A percentile compares a stretch with the other conserved stretches of the same genome.
Evolutionary conservation across 2,888 invertebrate species (phyloP).

Genomic region (Metallyticus violacea): DNA sequence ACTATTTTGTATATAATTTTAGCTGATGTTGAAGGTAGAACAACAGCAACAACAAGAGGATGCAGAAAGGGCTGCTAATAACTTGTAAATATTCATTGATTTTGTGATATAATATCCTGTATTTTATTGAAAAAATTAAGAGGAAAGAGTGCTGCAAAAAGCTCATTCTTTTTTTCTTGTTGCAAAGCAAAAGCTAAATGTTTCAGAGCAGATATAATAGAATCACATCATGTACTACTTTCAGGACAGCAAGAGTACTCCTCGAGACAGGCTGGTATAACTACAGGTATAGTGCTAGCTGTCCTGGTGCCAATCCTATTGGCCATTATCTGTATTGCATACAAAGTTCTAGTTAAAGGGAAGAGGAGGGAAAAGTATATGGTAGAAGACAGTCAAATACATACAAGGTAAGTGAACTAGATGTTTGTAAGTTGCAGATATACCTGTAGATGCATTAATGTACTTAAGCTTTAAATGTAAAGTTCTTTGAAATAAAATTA

Average conservation of each 20-base stretch:
- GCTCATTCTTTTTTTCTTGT: not conserved
- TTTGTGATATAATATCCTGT: not conserved
- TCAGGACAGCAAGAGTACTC: slow-evolving; percentile 78
- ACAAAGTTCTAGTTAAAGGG: slow-evolving; percentile 1
- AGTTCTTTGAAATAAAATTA: no score
- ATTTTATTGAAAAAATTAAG: not conserved
- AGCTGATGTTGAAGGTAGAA: no score
- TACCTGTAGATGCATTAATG: no score
- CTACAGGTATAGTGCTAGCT: slow-evolving; percentile 73
- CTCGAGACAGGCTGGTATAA: slow-evolving; percentile 69
- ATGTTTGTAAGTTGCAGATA: no score
- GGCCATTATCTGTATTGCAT: slow-evolving; percentile 17
- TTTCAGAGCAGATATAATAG: not conserved
- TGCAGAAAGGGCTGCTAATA: no score
- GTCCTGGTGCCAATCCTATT: slow-evolving; percentile 73
- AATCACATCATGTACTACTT: not conserved
- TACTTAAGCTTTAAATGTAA: no score
- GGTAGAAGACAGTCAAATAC: not conserved
- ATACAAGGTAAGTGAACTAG: not conserved
- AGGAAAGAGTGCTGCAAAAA: not conserved
- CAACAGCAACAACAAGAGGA: no score
- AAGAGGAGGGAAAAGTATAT: not conserved
- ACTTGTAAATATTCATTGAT: no score
- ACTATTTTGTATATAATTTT: no score
- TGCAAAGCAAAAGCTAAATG: not conserved